Evolutionary conservation across 1,140 invertebrate species (phyloP).

Genomic region (Cyrtorhinus lividipennis): DNA sequence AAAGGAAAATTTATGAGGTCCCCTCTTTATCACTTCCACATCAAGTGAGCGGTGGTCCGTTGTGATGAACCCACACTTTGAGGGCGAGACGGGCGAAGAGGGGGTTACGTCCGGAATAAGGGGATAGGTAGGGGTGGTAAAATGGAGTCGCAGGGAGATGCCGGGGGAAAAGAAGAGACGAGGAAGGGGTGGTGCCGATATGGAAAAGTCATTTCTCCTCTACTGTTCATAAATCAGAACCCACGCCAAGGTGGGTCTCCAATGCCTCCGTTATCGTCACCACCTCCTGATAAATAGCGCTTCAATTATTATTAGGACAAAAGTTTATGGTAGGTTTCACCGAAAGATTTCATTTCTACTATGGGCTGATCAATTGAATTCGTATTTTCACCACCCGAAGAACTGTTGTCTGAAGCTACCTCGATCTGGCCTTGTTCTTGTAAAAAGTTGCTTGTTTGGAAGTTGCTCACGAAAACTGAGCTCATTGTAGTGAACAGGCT

Average conservation of each 20-base stretch:
- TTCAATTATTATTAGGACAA: neutral
- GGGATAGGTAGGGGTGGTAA: neutral
- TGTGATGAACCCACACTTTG: conserved; percentile 14
- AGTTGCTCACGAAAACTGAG: too few species aligned
- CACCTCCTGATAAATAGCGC: neutral
- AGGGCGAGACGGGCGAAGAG: neutral
- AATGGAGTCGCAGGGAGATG: neutral
- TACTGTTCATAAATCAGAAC: conserved; percentile 6
- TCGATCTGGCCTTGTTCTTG: too few species aligned
- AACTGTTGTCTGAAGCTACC: too few species aligned
- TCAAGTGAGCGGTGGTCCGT: conserved; percentile 18
- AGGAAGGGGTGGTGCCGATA: conserved; percentile 12
- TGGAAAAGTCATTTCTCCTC: conserved; percentile 17
- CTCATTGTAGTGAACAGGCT: too few species aligned
- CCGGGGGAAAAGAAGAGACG: neutral
- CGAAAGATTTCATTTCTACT: too few species aligned
- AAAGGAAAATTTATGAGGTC: conserved; percentile 20
- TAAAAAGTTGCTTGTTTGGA: too few species aligned
- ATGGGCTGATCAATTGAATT: too few species aligned
- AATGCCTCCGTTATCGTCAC: neutral
- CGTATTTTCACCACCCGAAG: too few species aligned
- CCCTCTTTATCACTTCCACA: conserved; percentile 25
- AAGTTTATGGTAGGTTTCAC: too few species aligned
- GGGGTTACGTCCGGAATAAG: neutral
- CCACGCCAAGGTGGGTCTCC: neutral